These are phyloP conservation scores for Phrynocephalus guinanensis DNA, from an alignment of 2,797 vertebrate species.

Conservation along the genomic window DNA sequence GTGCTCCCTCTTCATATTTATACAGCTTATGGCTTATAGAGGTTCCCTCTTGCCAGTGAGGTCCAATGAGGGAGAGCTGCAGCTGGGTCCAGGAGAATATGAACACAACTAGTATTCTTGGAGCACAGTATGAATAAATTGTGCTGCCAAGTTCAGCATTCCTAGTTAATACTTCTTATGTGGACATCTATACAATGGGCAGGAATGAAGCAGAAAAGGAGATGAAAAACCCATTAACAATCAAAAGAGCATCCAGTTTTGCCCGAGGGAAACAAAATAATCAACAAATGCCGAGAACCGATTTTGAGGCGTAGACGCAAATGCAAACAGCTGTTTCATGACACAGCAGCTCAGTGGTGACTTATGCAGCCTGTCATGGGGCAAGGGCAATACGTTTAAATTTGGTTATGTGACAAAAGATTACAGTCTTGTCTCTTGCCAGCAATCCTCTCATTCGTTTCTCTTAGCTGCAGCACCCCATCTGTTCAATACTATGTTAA, in stretches of 20 bases:
- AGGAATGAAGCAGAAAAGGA: neutral
- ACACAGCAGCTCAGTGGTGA: neutral
- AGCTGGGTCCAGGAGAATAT: neutral
- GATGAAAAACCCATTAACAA: neutral
- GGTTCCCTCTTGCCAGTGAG: neutral
- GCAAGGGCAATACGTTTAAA: constrained; percentile 14
- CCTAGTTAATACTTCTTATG: neutral
- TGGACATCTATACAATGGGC: neutral
- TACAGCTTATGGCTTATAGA: neutral
- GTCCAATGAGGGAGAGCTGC: neutral
- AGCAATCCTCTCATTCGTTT: neutral
- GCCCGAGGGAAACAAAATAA: constrained; percentile 39
- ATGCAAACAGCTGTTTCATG: constrained; percentile 23
- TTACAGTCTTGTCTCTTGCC: constrained; percentile 27
- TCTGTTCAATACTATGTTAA: neutral
- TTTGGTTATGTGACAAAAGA: constrained; percentile 22
- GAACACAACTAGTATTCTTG: neutral
- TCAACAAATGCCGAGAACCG: constrained; percentile 7
- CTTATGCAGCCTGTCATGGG: neutral
- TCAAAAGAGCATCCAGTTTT: neutral
- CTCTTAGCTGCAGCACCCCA: neutral
- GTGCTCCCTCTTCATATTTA: neutral
- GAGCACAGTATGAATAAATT: neutral
- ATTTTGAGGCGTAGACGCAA: neutral
- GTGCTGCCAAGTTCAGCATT: neutral